phyloP scores from a whole-genome alignment of 2,888 invertebrate species.

The Cecidostiba fungosa region DNA sequence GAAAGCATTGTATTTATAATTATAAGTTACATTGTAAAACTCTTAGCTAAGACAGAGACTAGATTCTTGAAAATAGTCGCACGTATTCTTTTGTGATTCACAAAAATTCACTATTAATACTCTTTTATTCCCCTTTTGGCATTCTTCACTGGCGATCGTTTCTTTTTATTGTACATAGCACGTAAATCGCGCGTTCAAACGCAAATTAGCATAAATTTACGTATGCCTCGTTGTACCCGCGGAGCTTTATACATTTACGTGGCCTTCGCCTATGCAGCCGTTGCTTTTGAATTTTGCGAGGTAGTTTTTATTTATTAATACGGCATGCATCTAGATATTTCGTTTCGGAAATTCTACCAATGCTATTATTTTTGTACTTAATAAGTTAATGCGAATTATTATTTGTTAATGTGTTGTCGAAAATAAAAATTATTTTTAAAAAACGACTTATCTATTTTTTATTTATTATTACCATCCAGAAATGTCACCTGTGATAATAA shows the following conservation, averaged over 20 bases:
- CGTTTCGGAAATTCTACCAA: constrained; percentile 26
- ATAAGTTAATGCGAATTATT: constrained; percentile 26
- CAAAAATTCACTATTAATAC: constrained; percentile 48
- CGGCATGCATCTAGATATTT: neutral
- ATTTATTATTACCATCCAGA: neutral
- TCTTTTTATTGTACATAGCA: constrained; percentile 45
- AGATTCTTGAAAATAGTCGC: constrained; percentile 20
- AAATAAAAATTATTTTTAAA: constrained; percentile 48
- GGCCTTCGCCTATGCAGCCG: constrained; percentile 33
- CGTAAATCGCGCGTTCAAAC: constrained; percentile 43
- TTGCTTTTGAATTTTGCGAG: constrained; percentile 22
- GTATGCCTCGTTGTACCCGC: constrained; percentile 13
- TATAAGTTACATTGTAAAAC: constrained; percentile 30
- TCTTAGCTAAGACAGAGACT: neutral
- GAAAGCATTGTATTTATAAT: constrained; percentile 52
- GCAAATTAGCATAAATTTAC: constrained; percentile 55
- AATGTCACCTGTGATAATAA: neutral
- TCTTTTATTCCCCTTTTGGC: constrained; percentile 39
- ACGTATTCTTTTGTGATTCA: constrained; percentile 47
- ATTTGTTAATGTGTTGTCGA: constrained; percentile 20
- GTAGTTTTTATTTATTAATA: constrained; percentile 36
- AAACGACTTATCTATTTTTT: neutral
- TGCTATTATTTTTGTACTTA: constrained; percentile 52
- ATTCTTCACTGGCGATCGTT: constrained; percentile 32
- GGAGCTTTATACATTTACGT: constrained; percentile 22